Conservation (phyloP, 2,113 vertebrate genomes). For the Equus przewalskii region DNA sequence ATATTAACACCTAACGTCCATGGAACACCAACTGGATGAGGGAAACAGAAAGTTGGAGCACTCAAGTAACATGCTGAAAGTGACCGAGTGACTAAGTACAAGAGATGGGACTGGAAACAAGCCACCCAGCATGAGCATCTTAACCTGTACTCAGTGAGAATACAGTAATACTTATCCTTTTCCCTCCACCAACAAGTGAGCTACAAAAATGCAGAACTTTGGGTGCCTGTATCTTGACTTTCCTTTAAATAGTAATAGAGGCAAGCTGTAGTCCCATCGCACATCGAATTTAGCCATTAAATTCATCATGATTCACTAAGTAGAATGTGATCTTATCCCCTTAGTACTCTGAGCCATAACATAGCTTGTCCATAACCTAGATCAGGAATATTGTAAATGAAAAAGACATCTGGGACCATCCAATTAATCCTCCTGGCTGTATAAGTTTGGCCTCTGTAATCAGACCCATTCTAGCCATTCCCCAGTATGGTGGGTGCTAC, state of each 20-base stretch:
- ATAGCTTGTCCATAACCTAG: neutral
- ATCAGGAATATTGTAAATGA: neutral
- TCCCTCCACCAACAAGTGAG: neutral
- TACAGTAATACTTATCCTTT: neutral
- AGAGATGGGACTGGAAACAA: neutral
- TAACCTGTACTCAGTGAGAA: neutral
- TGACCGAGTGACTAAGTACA: neutral
- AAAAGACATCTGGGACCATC: neutral
- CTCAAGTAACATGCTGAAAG: fast-evolving
- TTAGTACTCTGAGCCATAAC: neutral
- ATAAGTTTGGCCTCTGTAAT: neutral
- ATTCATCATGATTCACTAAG: neutral
- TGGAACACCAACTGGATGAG: neutral
- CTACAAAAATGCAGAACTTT: neutral
- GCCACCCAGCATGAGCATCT: neutral
- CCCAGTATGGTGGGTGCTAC: neutral
- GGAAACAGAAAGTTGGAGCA: neutral
- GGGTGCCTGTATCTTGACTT: neutral
- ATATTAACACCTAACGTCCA: neutral
- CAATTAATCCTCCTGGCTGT: neutral
- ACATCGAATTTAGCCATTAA: neutral
- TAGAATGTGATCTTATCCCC: neutral
- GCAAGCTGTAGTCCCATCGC: neutral
- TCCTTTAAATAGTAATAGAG: neutral
- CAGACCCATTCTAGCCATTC: neutral